Evolutionary conservation across 92 coral and sea anemone genomes (phyloP).

Genomic region (Hydrozoanthus gracilis): DNA sequence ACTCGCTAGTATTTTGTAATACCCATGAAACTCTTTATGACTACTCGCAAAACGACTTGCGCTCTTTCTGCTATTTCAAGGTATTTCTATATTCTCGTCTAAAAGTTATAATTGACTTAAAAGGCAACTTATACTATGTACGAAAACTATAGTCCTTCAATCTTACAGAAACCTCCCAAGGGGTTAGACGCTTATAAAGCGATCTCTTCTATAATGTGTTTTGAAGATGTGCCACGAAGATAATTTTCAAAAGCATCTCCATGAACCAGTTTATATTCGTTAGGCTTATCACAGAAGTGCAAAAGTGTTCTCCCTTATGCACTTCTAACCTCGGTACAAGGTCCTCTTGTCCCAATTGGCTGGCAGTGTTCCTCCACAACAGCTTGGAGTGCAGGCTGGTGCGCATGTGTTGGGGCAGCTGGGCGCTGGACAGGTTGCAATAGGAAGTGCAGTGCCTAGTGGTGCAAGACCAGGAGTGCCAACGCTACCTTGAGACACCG

Average conservation of each 20-base stretch:
- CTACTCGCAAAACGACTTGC: too few species aligned
- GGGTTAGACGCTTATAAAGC: too few species aligned
- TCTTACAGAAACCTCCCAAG: too few species aligned
- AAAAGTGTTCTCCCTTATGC: neutral
- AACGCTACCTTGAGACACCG: conserved; percentile 29
- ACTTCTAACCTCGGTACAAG: conserved; percentile 26
- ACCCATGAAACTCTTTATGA: too few species aligned
- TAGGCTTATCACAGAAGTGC: neutral
- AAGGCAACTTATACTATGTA: too few species aligned
- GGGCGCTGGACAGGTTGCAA: conserved; percentile 65
- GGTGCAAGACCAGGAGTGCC: conserved; percentile 47
- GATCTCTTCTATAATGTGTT: too few species aligned
- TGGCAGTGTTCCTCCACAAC: conserved; percentile 75
- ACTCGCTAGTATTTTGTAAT: too few species aligned
- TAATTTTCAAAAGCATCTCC: neutral
- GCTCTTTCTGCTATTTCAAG: too few species aligned
- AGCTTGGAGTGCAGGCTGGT: conserved; percentile 78
- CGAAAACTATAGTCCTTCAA: too few species aligned
- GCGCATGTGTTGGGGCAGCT: conserved; percentile 93
- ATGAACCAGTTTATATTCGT: neutral
- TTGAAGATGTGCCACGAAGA: too few species aligned
- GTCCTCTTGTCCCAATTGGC: conserved; percentile 79
- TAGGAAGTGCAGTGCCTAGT: conserved; percentile 19
- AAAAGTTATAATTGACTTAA: too few species aligned
- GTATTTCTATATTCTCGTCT: too few species aligned